Evolutionary conservation across 1,140 invertebrate genomes (phyloP).

Genomic region (Tetramorium parvispinum): DNA sequence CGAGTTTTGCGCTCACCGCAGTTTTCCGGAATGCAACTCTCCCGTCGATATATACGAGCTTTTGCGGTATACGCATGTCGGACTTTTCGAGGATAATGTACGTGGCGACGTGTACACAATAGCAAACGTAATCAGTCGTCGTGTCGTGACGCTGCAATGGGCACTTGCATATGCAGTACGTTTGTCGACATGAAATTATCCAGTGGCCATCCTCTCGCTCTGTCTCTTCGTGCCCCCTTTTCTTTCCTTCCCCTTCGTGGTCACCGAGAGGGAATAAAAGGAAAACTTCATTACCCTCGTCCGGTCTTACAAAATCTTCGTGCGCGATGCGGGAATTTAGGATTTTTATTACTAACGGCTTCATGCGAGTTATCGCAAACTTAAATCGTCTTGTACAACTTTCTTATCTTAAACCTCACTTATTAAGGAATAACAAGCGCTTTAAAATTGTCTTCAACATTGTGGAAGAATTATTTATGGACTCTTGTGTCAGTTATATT

Average conservation of each 20-base stretch:
- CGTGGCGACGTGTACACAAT: slow-evolving; percentile 38
- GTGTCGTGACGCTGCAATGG: slow-evolving; percentile 53
- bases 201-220: slow-evolving; percentile 46
- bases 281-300: slow-evolving; percentile 51
- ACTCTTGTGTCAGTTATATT: background rate
- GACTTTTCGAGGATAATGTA: slow-evolving; percentile 26
- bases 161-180: slow-evolving; percentile 63
- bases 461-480: background rate
- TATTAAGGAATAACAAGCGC: background rate
- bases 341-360: background rate
- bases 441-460: background rate
- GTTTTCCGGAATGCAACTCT: background rate
- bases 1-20: background rate
- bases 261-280: slow-evolving; percentile 37
- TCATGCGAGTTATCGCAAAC: background rate
- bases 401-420: background rate
- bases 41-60: background rate
- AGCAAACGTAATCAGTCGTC: background rate
- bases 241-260: background rate
- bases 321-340: background rate
- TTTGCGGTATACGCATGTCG: background rate
- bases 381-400: background rate
- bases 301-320: slow-evolving; percentile 16
- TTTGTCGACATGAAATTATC: slow-evolving; percentile 65
- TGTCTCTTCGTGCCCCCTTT: slow-evolving; percentile 12